These are phyloP conservation scores for Diglossa cyanea DNA, from an alignment of 2,797 vertebrate genomes.

Conservation along the genomic window DNA sequence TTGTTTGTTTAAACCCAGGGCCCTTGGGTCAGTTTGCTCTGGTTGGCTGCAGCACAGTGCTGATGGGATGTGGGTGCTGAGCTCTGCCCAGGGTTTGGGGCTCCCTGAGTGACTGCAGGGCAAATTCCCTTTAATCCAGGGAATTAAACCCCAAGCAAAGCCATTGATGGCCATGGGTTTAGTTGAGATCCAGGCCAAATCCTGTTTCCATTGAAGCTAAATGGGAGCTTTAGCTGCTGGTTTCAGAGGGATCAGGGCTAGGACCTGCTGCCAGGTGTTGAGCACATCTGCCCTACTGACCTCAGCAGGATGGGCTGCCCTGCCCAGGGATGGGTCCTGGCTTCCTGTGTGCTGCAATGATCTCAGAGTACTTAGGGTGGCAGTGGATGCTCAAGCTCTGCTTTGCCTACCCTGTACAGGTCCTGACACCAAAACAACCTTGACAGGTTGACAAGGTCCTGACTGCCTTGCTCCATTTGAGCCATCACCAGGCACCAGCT, in stretches of 20 bases:
- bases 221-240: not conserved
- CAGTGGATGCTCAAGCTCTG: not conserved
- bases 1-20: conserved; percentile 47
- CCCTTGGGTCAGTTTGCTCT: not conserved
- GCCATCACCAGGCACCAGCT: fast-evolving
- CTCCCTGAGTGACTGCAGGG: fast-evolving
- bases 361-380: not conserved
- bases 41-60: fast-evolving
- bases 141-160: not conserved
- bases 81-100: not conserved
- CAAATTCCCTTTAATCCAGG: not conserved
- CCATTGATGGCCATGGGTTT: not conserved
- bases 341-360: not conserved
- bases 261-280: not conserved
- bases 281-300: not conserved
- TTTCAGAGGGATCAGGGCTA: not conserved
- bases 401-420: not conserved
- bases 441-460: not conserved
- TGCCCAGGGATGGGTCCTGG: not conserved
- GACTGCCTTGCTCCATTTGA: not conserved
- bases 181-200: not conserved
- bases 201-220: not conserved
- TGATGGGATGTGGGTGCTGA: not conserved
- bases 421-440: not conserved
- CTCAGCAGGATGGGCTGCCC: not conserved